Evolutionary conservation across 2,797 vertebrate species (phyloP), one percentile per base, ranked within the genome.

Genomic region (Tapera naevia): DNA sequence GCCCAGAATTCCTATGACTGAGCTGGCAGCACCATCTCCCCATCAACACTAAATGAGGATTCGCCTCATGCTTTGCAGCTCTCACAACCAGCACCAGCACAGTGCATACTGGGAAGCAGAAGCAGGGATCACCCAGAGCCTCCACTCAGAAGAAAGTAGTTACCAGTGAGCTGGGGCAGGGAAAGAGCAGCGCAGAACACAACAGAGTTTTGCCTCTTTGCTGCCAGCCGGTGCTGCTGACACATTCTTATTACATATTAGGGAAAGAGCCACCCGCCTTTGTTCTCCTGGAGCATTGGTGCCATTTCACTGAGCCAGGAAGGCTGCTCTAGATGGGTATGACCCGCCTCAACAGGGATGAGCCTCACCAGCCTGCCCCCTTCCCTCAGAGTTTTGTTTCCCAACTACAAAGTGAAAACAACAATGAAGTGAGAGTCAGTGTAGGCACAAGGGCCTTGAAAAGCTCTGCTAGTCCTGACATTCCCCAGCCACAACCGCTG

Each of bases 1-100:
- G 76, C 54, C 60, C 18, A 0, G 11, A 7, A 13, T 10, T n/a
- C 61, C 54, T 4, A 9, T 8, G 65, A 41, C 12, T 0, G 6
- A 57, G 60, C 60, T 76, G 48, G 71, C 76, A 66, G 65, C 24
- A 17, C 46, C 13, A 57, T 25, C 23, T 30, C 33, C 78, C 56
- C 33, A 17, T 11, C 24, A 11, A 9, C 1, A 3, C 16, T 13
- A 25, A 25, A 21, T 1, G 23, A 41, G 69, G 56, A 35, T 51
- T 64, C 27, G 6, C 69, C 62, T 53, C 8, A 18, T 2, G 3
- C 39, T 28, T 23, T 23, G 23, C 11, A 35, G 35, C 33, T 45
- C n/a, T 41, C 5, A 6, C 1, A 17, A 3, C 53, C 54, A 23
- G 30, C 5, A 30, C 5, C 27, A 13, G 76, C 70, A 24, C 37